These are phyloP conservation scores for Chiloscyllium plagiosum DNA, from an alignment of 2,113 vertebrate species.

Conservation along the genomic window DNA sequence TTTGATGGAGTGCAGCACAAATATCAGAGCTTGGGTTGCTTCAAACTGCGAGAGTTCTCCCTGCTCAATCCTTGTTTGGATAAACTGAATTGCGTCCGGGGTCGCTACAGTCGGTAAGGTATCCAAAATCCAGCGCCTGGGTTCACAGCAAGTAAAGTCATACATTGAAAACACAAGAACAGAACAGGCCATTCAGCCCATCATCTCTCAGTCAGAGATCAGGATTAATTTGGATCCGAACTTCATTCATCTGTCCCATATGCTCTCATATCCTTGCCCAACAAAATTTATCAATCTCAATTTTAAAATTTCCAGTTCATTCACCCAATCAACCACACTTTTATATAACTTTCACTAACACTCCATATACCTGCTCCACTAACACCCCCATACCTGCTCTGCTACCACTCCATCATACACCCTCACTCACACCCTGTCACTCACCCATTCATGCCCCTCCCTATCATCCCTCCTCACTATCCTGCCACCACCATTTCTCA, in stretches of 20 bases:
- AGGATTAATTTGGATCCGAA: neutral
- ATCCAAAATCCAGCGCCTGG: slow-evolving; percentile 64
- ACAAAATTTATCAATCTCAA: neutral
- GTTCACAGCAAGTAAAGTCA: no score
- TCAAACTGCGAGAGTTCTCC: slow-evolving; percentile 56
- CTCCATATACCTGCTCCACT: no score
- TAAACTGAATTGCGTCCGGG: slow-evolving; percentile 55
- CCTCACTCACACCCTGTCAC: no score
- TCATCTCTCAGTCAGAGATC: neutral
- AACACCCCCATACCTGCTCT: no score
- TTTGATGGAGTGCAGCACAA: slow-evolving; percentile 56
- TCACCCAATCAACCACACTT: neutral
- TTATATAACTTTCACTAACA: neutral
- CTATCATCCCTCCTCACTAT: no score
- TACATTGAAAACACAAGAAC: neutral
- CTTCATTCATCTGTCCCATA: neutral
- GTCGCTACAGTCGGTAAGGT: slow-evolving; percentile 56
- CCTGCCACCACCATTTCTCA: neutral
- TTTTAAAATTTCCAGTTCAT: neutral
- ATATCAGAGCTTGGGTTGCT: slow-evolving; percentile 50
- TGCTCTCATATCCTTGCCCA: neutral
- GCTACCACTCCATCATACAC: no score
- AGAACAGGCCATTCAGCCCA: neutral
- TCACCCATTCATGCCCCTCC: no score
- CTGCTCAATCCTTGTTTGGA: slow-evolving; percentile 58